Base-by-base conservation (phyloP, 92 coral and sea anemone species). In the Phenganax subtilis region DNA sequence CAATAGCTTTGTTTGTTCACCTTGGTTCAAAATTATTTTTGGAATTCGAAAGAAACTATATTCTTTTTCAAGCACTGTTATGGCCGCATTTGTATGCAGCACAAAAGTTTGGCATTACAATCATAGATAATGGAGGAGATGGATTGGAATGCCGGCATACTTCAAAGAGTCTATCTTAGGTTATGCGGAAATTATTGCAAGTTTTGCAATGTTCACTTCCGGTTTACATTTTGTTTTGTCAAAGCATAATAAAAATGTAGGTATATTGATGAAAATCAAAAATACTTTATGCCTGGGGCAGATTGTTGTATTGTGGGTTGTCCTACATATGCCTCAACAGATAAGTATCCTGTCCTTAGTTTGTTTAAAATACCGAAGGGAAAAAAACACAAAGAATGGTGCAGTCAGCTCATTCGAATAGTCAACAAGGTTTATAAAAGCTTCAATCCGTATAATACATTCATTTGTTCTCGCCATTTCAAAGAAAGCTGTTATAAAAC, bases 131-230 rank as follows among this genome's bases (percentile, higher is more conserved):
- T 68, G 73, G 52, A 68, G 53, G 53, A 37, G 73, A 68, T 68
- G 54, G 73, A 37, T 68, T 68, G 73, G 73, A 68, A 68, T 68
- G 73, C 73, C 73, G 54, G 73, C 73, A 66, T 30, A 30, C 52
- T 3, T 37, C 52, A 68, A 68, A 30, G 73, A 0, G 73, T 30
- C 73, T 3, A 68, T 68, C 16, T 68, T 68, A 6, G 73, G 16
- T 37, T n/a, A n/a, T 1, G 51, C 73, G 73, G 52, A 68, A 68
- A 10, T 68, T 0, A 0, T 68, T 28, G 73, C 73, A 68, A 68
- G 73, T 68, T 37, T 52, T 29, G 73, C 73, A 68, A 68, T 10
- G 53, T 3, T 30, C 14, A 68, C 16, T 68, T 68, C 73, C 73
- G 73, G 73, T 68, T 68, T 17, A 64, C 14, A 61, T 17, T 20